A percentile compares a stretch with the other conserved stretches of the same genome.
phyloP scores from a whole-genome alignment of 2,888 invertebrate species.

The Pilophorus perplexus region DNA sequence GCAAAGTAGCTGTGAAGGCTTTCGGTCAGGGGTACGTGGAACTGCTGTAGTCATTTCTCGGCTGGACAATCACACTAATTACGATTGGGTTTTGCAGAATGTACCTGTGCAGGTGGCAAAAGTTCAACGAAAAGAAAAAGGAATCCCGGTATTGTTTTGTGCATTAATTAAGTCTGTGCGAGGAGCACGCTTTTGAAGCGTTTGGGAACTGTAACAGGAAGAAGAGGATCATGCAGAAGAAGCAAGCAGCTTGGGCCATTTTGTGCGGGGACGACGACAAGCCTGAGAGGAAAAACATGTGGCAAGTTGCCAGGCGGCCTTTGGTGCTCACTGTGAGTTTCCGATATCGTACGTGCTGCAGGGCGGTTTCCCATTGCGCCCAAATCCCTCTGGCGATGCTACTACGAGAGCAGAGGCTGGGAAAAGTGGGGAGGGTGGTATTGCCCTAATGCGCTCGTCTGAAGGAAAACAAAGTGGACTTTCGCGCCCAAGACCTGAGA shows the following conservation, averaged over 20 bases:
- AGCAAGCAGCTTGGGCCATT: constrained; percentile 17
- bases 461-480: too few relatives aligned
- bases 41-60: not conserved
- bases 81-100: too few relatives aligned
- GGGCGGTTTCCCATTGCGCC: too few relatives aligned
- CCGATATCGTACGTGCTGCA: too few relatives aligned
- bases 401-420: too few relatives aligned
- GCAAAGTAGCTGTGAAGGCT: not conserved
- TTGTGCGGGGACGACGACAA: not conserved
- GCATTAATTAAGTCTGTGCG: not conserved
- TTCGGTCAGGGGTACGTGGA: constrained; percentile 22
- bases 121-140: constrained; percentile 25
- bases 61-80: not conserved
- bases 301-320: constrained; percentile 23
- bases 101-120: constrained; percentile 28
- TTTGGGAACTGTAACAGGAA: not conserved
- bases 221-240: not conserved
- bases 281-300: constrained; percentile 1
- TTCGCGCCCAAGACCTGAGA: too few relatives aligned
- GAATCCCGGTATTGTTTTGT: constrained; percentile 16
- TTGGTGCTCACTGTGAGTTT: constrained; percentile 14
- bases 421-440: too few relatives aligned
- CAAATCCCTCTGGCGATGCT: too few relatives aligned
- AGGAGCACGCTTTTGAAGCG: not conserved
- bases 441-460: too few relatives aligned